Percentiles rank a stretch among this genome's conserved stretches.
Conservation (phyloP, 2,888 invertebrate species). For the Dugesia japonica region DNA sequence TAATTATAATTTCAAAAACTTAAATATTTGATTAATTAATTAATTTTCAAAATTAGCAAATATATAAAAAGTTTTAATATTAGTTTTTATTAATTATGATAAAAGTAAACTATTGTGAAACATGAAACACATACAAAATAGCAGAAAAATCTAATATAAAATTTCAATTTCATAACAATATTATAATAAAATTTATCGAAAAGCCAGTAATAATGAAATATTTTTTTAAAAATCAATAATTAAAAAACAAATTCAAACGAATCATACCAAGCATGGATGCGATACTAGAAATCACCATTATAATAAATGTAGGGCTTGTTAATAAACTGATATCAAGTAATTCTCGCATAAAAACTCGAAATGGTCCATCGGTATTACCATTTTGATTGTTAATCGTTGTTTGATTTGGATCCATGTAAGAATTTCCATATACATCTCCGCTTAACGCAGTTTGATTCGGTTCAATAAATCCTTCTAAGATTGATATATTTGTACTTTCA, state of each 20-base stretch:
- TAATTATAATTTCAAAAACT: no score
- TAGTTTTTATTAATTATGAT: no score
- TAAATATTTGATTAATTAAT: no score
- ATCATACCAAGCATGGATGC: slow-evolving; percentile 32
- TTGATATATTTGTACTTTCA: slow-evolving; percentile 6
- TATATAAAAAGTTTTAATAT: no score
- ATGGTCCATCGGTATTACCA: slow-evolving; percentile 7
- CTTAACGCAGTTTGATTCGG: background rate
- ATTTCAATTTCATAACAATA: no score
- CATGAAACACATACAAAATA: no score
- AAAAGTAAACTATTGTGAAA: no score
- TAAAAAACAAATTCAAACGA: slow-evolving; percentile 34
- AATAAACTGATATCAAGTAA: slow-evolving; percentile 30
- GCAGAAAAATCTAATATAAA: no score
- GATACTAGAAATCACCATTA: slow-evolving; percentile 29
- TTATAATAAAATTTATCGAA: no score
- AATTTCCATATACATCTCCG: background rate
- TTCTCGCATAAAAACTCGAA: slow-evolving; percentile 20
- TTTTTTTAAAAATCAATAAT: slow-evolving; percentile 33
- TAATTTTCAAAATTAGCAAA: no score
- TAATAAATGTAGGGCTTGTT: slow-evolving; percentile 31
- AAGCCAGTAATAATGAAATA: no score
- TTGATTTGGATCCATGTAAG: slow-evolving; percentile 12
- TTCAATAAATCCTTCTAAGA: background rate
- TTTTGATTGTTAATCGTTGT: background rate